Evolutionary conservation across 2,797 vertebrate genomes (phyloP), one percentile per base, ranked within the genome.

Genomic region (Falco columbarius): DNA sequence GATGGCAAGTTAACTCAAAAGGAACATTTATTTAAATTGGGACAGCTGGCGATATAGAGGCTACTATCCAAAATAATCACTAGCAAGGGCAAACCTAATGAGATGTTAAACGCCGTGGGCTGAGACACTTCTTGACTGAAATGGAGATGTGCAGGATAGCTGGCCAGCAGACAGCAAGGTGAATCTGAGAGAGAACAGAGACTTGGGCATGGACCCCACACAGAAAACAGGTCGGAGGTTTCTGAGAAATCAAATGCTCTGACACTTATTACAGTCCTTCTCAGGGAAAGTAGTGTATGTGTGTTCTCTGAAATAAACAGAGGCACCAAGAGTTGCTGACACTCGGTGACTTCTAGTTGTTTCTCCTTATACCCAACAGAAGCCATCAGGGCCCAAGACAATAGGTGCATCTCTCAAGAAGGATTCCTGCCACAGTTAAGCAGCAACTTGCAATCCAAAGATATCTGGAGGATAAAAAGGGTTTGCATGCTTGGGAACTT

Each of bases 1-100:
- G 58, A 89, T 73, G 67, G 40, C 81, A 72, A 74, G n/a, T 74
- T 91, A 92, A 94, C 90, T 92, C 80, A 67, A 90, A 95, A 79
- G 7, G 29, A 97, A 65, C 27, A 44, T 36, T 79, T 79, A 44
- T 36, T 79, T 79, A 65, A 90, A 72, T 5, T 44, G 46, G 42
- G 65, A 81, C 88, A 91, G 70, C 62, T 89, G 30, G 70, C 92
- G 90, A 92, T 63, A 79, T 8, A 67, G 56, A 89, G 61, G 49
- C 52, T 79, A 40, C 67, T 42, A 59, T 24, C 63, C 56, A 91
- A 87, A 16, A 73, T 6, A 86, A 85, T 40, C 63, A 47, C 20
- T 27, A 81, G 67, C 47, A 62, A 97, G n/a, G 40, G 49, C 46
- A 80, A 55, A 77, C 34, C 49, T 76, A 44, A 81, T 14, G 34